Evolutionary conservation across 2,888 invertebrate genomes (phyloP).

Genomic region (Lithophane socia): DNA sequence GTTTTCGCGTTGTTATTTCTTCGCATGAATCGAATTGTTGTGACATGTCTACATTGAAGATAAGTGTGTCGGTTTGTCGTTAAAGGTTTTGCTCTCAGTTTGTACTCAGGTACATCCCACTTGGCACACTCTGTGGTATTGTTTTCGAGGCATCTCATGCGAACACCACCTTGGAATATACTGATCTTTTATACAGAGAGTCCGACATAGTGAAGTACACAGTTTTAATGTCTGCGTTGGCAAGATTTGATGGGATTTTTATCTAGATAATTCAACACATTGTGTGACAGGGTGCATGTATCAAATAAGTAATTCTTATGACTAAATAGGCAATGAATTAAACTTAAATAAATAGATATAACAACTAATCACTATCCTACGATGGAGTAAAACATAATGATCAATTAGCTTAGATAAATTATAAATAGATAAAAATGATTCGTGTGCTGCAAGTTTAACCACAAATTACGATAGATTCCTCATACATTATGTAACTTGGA

Average conservation of each 20-base stretch:
- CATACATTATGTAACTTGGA: neutral
- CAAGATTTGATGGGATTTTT: conserved; percentile 65
- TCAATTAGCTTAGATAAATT: neutral
- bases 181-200: conserved; percentile 67
- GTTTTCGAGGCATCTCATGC: conserved; percentile 76
- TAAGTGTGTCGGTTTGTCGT: conserved; percentile 81
- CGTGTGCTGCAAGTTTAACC: neutral
- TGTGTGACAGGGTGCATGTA: conserved; percentile 90
- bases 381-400: conserved; percentile 57
- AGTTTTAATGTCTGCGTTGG: conserved; percentile 69
- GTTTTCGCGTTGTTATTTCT: conserved; percentile 87
- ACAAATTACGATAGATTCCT: neutral
- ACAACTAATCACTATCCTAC: conserved; percentile 53
- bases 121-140: conserved; percentile 89
- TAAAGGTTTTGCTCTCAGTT: conserved; percentile 78
- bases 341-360: conserved; percentile 68
- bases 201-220: conserved; percentile 73
- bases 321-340: conserved; percentile 69
- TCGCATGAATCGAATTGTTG: conserved; percentile 88
- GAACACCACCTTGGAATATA: conserved; percentile 73
- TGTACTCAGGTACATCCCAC: conserved; percentile 87
- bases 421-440: neutral
- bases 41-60: conserved; percentile 83
- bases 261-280: conserved; percentile 78
- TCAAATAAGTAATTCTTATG: conserved; percentile 77